phyloP scores from a whole-genome alignment of 2,888 invertebrate genomes.

The Syrista parreyssii region DNA sequence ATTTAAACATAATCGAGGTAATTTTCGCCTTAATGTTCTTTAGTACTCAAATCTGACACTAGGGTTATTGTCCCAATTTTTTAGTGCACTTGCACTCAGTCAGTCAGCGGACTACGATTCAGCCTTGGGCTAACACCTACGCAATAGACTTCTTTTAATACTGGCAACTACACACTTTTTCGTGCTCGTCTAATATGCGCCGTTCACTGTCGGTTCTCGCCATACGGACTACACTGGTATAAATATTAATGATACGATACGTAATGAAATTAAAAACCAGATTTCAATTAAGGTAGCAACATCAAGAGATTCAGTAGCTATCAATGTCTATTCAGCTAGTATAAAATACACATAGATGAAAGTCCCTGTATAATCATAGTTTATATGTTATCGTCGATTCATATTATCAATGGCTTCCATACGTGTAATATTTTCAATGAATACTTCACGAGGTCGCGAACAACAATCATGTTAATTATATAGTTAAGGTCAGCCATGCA shows the following conservation, averaged over 20 bases:
- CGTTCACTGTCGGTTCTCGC: background rate
- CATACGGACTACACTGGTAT: background rate
- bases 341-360: background rate
- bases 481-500: background rate
- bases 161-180: background rate
- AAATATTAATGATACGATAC: background rate
- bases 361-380: background rate
- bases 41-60: background rate
- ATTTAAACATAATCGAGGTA: background rate
- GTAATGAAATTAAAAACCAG: background rate
- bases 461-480: background rate
- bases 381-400: background rate
- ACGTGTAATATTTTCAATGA: background rate
- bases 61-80: background rate
- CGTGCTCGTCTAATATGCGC: background rate
- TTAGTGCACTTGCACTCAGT: background rate
- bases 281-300: background rate
- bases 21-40: background rate
- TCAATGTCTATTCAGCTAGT: background rate
- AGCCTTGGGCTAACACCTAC: background rate
- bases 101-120: background rate
- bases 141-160: background rate
- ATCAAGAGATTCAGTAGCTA: background rate
- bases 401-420: background rate
- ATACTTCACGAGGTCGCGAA: background rate